These are phyloP conservation scores for Echiichthys vipera DNA, from an alignment of 2,797 vertebrate genomes.

Conservation along the genomic window DNA sequence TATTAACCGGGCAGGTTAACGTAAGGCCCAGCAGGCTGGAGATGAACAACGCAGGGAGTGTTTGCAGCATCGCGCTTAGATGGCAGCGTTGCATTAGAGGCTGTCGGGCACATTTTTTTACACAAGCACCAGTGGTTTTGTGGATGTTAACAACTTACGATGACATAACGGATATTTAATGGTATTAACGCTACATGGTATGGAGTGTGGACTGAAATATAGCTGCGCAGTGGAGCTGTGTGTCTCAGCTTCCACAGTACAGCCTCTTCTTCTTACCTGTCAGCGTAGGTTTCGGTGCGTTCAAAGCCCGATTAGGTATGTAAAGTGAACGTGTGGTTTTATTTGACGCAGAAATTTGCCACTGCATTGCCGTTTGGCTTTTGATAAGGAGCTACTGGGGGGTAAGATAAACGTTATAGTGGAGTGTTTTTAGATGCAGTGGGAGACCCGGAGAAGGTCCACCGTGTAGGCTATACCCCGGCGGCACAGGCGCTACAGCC, in stretches of 20 bases:
- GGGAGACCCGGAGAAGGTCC: constrained; percentile 22
- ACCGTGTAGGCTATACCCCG: not conserved
- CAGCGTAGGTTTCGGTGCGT: constrained; percentile 34
- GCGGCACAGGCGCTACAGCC: constrained; percentile 31
- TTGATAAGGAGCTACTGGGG: constrained; percentile 19
- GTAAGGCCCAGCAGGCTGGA: constrained; percentile 56
- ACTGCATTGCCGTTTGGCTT: constrained; percentile 47
- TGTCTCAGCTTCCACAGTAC: not conserved
- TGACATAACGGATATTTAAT: constrained; percentile 25
- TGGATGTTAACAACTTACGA: constrained; percentile 36
- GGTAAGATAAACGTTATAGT: not conserved
- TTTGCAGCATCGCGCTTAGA: constrained; percentile 68
- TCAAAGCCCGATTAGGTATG: constrained; percentile 43
- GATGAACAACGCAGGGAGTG: constrained; percentile 69
- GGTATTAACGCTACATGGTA: not conserved
- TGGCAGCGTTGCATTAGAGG: constrained; percentile 50
- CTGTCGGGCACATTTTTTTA: constrained; percentile 50
- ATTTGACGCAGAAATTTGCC: constrained; percentile 70
- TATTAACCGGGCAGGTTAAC: constrained; percentile 40
- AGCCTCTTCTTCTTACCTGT: constrained; percentile 46
- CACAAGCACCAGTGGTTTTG: constrained; percentile 31
- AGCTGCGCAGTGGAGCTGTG: constrained; percentile 39
- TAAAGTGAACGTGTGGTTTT: constrained; percentile 30
- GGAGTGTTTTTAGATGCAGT: not conserved
- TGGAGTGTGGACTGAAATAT: constrained; percentile 5